phyloP scores from a whole-genome alignment of 2,888 invertebrate species.

The Lomographa bimaculata region DNA sequence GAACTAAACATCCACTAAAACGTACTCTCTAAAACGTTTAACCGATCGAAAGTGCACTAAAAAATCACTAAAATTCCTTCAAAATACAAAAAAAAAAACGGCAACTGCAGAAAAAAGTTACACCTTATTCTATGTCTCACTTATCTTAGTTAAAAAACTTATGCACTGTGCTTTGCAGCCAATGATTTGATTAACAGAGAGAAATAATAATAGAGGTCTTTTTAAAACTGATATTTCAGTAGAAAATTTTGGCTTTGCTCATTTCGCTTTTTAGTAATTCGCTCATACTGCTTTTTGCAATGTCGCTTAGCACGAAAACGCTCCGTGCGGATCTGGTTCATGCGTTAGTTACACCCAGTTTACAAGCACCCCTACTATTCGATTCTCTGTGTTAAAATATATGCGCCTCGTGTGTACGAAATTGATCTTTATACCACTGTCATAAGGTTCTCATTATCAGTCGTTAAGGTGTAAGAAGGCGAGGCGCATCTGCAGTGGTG shows the following conservation, averaged over 20 bases:
- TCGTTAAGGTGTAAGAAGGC: conserved; percentile 41
- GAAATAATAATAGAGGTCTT: conserved; percentile 3
- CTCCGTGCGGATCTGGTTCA: too few relatives aligned
- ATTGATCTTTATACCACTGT: conserved; percentile 18
- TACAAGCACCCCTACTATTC: conserved; percentile 7
- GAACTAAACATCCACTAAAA: conserved; percentile 64
- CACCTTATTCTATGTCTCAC: conserved; percentile 63
- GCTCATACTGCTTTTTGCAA: conserved; percentile 2
- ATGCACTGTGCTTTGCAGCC: conserved; percentile 60
- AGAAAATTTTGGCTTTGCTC: conserved; percentile 1
- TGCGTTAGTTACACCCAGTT: too few relatives aligned
- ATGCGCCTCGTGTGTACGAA: conserved; percentile 16
- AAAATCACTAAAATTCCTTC: conserved; percentile 38
- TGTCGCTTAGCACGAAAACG: too few relatives aligned
- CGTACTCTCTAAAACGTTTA: conserved; percentile 40
- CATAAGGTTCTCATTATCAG: conserved; percentile 22
- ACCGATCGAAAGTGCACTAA: conserved; percentile 55
- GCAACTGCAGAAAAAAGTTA: conserved; percentile 32
- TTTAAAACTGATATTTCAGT: too few relatives aligned
- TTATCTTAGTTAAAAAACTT: conserved; percentile 70
- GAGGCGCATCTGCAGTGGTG: conserved; percentile 61
- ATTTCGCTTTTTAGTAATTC: conserved; percentile 3
- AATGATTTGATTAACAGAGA: conserved; percentile 38
- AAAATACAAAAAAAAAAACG: conserved; percentile 24
- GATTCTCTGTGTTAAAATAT: conserved; percentile 3